Base-by-base conservation (phyloP, 2,797 vertebrate species). In the Chelon auratus region DNA sequence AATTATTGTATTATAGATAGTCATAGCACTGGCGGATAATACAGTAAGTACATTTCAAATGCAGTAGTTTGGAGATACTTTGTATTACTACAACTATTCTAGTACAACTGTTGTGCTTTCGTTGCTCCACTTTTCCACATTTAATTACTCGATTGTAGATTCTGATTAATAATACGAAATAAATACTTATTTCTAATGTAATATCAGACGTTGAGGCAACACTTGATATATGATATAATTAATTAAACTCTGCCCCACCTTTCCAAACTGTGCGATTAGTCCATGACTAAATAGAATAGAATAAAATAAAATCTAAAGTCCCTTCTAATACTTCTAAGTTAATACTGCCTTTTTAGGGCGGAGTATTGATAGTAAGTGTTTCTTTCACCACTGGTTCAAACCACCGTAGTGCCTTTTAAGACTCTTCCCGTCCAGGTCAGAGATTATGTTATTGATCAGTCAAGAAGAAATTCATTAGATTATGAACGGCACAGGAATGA, bases 401-500 rank as follows among this genome's bases (percentile, higher is more conserved):
- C 15, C 2, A 12, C 12, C 15, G 5, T 30, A 1, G 61, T 66
- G 20, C 20, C 18, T 54, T 24, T 14, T 9, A 55, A 67, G 15
- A 51, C 14, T 36, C 59, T 3, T 10, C 10, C 8, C 26, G 20
- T 43, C 5, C 5, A 59, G 26, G 6, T 42, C 36, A 56, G 11
- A 24, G 24, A 66, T 52, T 5, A 40, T 48, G 5, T 55, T 40
- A 60, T 13, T 45, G 14, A 59, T 45, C 1, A 14, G 68, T 14
- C 22, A 13, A 3, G 30, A 64, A 37, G 9, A 39, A 20, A 45
- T 17, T 26, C 5, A 14, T 52, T 48, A 37, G n/a, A 36, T 42
- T 42, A 30, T 47, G 59, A 42, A 39, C 5, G 43, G n/a, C 57
- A 56, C 61, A 72, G 55, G n/a, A 58, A 72, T 26, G 24, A 26